These are phyloP conservation scores for Oryzias woworae DNA, from an alignment of 2,113 vertebrate species.

Conservation along the genomic window DNA sequence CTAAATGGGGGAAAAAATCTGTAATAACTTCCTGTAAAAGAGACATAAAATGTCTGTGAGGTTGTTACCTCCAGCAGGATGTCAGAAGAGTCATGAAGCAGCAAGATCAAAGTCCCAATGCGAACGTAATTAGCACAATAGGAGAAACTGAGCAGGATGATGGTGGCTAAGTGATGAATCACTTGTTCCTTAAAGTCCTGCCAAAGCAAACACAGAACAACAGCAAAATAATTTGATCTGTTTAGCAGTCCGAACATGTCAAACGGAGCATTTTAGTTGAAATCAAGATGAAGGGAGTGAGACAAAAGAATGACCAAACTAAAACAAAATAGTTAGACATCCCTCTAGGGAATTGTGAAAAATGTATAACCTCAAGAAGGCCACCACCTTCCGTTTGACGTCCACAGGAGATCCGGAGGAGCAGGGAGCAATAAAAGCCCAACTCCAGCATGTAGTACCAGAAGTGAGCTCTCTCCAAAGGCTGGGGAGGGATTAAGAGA, in stretches of 20 bases:
- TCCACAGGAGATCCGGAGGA: constrained; percentile 88
- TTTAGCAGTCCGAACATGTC: too few species aligned
- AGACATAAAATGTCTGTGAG: background rate
- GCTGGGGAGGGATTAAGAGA: constrained; percentile 63
- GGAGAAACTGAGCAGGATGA: constrained; percentile 87
- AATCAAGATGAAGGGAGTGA: background rate
- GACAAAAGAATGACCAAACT: constrained; percentile 1
- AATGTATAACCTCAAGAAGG: background rate
- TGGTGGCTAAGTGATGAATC: constrained; percentile 85
- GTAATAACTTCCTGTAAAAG: background rate
- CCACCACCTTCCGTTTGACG: constrained; percentile 88
- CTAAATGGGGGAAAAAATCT: background rate
- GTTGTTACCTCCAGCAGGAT: constrained; percentile 85
- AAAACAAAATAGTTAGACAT: background rate
- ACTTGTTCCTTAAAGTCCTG: constrained; percentile 94
- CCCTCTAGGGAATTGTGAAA: constrained; percentile 8
- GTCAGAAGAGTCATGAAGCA: constrained; percentile 88
- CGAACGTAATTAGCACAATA: constrained; percentile 91
- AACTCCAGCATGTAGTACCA: constrained; percentile 92
- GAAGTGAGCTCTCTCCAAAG: constrained; percentile 79
- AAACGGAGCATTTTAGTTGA: too few species aligned
- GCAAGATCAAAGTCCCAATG: constrained; percentile 86
- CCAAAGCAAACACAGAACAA: constrained; percentile 1
- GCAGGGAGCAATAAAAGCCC: constrained; percentile 87
- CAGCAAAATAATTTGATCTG: too few species aligned